Evolutionary conservation across 2,113 vertebrate species (phyloP).

Genomic region (Phocoena phocoena): DNA sequence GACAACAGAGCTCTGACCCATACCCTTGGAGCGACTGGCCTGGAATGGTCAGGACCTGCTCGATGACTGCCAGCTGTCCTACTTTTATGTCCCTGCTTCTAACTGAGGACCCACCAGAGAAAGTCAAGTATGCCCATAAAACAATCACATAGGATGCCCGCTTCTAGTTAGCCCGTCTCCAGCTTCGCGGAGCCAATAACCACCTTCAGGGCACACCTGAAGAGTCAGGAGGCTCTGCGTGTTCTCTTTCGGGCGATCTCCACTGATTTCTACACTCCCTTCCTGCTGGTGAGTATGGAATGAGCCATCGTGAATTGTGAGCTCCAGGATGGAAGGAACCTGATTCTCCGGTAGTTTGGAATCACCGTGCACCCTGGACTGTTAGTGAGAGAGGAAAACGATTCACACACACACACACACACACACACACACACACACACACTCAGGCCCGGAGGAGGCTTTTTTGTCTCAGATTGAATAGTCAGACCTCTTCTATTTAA

Average conservation of each 20-base stretch:
- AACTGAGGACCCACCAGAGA: neutral
- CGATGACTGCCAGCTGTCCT: neutral
- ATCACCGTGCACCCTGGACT: neutral
- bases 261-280: neutral
- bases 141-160: neutral
- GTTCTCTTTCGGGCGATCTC: neutral
- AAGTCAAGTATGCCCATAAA: neutral
- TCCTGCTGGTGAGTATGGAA: neutral
- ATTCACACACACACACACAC: neutral
- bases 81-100: neutral
- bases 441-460: neutral
- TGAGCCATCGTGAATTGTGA: no score
- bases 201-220: no score
- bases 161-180: neutral
- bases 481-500: slow-evolving; percentile 43
- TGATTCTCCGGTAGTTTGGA: neutral
- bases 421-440: neutral
- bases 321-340: neutral
- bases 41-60: neutral
- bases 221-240: neutral
- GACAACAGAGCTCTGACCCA: neutral
- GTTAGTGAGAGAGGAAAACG: neutral
- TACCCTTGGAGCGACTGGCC: neutral
- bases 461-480: neutral
- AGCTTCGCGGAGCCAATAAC: no score